phyloP scores from a whole-genome alignment of 1,140 invertebrate species.

The Monomorium pharaonis region DNA sequence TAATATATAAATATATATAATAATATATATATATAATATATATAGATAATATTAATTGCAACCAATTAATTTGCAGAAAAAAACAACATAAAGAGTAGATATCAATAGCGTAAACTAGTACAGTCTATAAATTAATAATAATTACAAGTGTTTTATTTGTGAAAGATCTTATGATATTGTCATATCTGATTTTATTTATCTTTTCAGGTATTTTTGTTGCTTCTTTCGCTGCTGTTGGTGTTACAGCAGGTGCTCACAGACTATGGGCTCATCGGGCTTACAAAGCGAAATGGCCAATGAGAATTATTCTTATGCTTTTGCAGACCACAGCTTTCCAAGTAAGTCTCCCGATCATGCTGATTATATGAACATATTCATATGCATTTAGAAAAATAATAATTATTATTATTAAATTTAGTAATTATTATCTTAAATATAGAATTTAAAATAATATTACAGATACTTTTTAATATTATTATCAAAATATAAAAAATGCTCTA shows the following conservation, averaged over 20 bases:
- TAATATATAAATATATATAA: too few relatives aligned
- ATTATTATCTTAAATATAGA: neutral
- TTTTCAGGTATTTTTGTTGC: constrained; percentile 79
- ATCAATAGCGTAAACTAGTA: neutral
- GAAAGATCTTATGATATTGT: neutral
- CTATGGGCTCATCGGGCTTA: constrained; percentile 95
- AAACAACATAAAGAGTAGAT: neutral
- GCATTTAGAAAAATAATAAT: neutral
- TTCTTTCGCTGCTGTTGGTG: constrained; percentile 87
- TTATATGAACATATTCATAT: neutral
- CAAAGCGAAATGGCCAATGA: constrained; percentile 93
- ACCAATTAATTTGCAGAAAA: neutral
- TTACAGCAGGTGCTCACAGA: constrained; percentile 95
- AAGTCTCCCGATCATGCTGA: constrained; percentile 74
- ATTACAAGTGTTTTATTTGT: neutral
- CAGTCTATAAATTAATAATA: neutral
- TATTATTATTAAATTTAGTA: neutral
- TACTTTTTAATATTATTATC: neutral
- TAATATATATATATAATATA: too few relatives aligned
- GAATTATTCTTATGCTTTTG: constrained; percentile 90
- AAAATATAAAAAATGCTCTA: neutral
- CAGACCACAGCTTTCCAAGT: constrained; percentile 94
- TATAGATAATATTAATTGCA: constrained; percentile 30
- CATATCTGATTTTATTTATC: neutral
- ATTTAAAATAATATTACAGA: neutral